Evolutionary conservation across 2,888 invertebrate species (phyloP).

Genomic region (Chloroclystis v-ata): DNA sequence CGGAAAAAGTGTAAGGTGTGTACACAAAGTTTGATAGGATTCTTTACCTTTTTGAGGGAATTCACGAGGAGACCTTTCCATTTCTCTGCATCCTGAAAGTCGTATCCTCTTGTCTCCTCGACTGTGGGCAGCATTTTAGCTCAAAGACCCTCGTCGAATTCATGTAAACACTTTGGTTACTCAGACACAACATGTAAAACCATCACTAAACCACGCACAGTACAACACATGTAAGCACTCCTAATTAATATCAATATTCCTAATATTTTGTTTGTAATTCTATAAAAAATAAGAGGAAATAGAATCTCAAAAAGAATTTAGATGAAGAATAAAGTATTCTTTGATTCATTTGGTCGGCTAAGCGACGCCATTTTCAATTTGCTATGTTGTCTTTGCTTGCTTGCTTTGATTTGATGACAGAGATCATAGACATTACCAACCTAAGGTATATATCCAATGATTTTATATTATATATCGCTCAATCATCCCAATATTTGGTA

Average conservation of each 20-base stretch:
- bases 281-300: slow-evolving; percentile 17
- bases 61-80: slow-evolving; percentile 95
- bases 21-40: slow-evolving; percentile 14
- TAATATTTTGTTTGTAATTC: slow-evolving; percentile 5
- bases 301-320: slow-evolving; percentile 36
- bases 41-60: slow-evolving; percentile 89
- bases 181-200: slow-evolving; percentile 54
- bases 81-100: slow-evolving; percentile 91
- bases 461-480: too few species aligned
- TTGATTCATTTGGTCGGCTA: slow-evolving; percentile 68
- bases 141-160: slow-evolving; percentile 55
- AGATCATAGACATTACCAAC: slow-evolving; percentile 6
- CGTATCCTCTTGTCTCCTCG: slow-evolving; percentile 81
- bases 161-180: slow-evolving; percentile 67
- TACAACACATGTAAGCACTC: slow-evolving; percentile 35
- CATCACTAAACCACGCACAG: slow-evolving; percentile 43
- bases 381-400: slow-evolving; percentile 32
- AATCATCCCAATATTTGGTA: too few species aligned
- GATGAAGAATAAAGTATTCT: slow-evolving; percentile 50
- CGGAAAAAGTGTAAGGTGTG: slow-evolving; percentile 3
- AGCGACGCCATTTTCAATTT: slow-evolving; percentile 76
- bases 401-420: background rate
- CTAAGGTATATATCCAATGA: too few species aligned
- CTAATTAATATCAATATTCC: slow-evolving; percentile 21
- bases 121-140: slow-evolving; percentile 73